These are phyloP conservation scores for Scomberomorus guttatus DNA, from an alignment of 2,797 vertebrate genomes.

Conservation along the genomic window DNA sequence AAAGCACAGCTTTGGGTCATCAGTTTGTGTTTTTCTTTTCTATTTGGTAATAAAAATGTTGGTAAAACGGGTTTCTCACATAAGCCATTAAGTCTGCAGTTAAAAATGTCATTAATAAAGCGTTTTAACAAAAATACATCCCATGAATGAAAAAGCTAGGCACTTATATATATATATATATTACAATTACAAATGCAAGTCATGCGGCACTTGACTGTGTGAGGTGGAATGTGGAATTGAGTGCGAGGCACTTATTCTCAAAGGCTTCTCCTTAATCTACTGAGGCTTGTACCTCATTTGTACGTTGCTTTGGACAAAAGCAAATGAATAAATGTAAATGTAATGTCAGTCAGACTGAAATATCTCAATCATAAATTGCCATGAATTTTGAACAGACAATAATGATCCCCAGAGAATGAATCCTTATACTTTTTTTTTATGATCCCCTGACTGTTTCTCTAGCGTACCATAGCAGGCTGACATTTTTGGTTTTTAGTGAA, in stretches of 20 bases:
- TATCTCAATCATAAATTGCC: too few relatives aligned
- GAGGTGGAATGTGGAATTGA: neutral
- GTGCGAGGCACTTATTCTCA: neutral
- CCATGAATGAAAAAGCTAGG: neutral
- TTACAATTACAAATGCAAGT: neutral
- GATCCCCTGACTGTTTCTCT: too few relatives aligned
- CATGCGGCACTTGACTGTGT: neutral
- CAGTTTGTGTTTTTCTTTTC: neutral
- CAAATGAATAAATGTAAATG: conserved; percentile 1
- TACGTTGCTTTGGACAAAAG: neutral
- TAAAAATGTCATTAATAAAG: neutral
- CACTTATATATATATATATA: too few relatives aligned
- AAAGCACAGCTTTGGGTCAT: neutral
- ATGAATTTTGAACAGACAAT: too few relatives aligned
- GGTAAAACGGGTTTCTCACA: neutral
- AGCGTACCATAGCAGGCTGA: too few relatives aligned
- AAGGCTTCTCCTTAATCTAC: neutral
- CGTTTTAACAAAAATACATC: neutral
- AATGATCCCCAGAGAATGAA: too few relatives aligned
- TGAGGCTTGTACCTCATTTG: neutral
- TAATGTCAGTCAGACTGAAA: neutral
- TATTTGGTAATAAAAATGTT: neutral
- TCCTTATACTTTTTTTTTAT: too few relatives aligned
- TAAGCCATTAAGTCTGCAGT: neutral
- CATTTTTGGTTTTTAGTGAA: too few relatives aligned